Base-by-base conservation (phyloP, 2,888 invertebrate species). In the Ophion ventricosus region DNA sequence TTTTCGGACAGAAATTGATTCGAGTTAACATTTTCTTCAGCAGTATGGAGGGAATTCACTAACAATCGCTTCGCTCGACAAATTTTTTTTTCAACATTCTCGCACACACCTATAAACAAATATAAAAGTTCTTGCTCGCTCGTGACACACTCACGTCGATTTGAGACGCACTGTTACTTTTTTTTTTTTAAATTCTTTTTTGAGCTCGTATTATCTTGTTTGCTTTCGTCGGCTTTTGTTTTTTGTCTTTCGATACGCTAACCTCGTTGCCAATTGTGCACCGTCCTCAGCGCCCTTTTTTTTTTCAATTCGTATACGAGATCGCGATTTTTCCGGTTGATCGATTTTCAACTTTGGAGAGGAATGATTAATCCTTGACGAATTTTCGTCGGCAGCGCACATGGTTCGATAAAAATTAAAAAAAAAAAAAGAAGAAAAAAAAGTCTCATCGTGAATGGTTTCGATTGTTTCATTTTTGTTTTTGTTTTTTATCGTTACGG, bases 31-130 rank as follows among this genome's bases (percentile, higher is more conserved):
- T 83, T 87, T 57, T 66, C 35, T 89, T 90, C 91, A 93, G 91
- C 89, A 91, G 90, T 91, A 92, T 93, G 93, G 93, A 93, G 92
- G 93, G 93, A 93, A 92, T 93, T 91, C 88, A 90, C 92, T 92
- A 93, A 93, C 91, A 92, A 92, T 89, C 78, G 69, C 69, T 23
- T 80, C 20, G 20, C n/a, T 49, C 61, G 77, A 69, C 59, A 61
- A 61, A 59, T 29, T 76, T 40, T 63, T 40, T 49, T 49, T 49
- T 66, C 89, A 89, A 86, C 90, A 88, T 88, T 87, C 87, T 89
- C 90, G 88, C 91, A 88, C 89, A 90, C 88, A 89, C 87, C 89
- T 67, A 93, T 92, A 91, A 92, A 92, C 90, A 91, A 92, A 92
- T 92, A 91, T 92, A 92, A 93, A 93, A 91, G 91, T 88, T 83